Evolutionary conservation across 2,113 vertebrate species (phyloP).

Genomic region (Charadrius vociferus): DNA sequence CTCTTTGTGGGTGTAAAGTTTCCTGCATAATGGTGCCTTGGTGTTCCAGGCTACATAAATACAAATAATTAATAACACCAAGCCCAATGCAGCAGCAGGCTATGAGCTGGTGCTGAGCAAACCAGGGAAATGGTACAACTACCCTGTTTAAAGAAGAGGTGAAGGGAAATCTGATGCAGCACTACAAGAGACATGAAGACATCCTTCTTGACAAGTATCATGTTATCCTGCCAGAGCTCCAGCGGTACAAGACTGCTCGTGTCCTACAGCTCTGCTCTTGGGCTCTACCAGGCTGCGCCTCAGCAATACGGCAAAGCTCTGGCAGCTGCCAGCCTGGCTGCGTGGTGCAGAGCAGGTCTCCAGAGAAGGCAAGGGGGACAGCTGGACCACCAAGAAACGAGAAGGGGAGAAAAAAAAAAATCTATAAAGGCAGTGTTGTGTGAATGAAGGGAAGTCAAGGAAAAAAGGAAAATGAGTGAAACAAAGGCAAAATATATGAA

Average conservation of each 20-base stretch:
- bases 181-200: background rate
- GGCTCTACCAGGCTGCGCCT: background rate
- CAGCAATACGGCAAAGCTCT: background rate
- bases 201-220: conserved; percentile 3
- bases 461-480: background rate
- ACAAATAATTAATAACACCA: background rate
- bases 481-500: background rate
- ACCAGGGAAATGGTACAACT: background rate
- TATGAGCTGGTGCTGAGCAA: background rate
- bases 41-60: background rate
- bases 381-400: background rate
- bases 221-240: background rate
- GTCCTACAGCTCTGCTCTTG: background rate
- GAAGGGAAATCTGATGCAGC: background rate
- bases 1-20: background rate
- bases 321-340: background rate
- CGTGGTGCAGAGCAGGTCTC: rapidly evolving
- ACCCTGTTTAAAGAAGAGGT: background rate
- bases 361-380: background rate
- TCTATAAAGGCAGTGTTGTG: background rate
- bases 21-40: background rate
- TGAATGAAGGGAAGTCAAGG: background rate
- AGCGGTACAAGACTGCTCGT: background rate
- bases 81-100: background rate
- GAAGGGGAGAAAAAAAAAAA: background rate